Percentiles rank a stretch among this genome's conserved stretches.
Evolutionary conservation across 2,888 invertebrate genomes (phyloP).

Genomic region (Drosophila differens): DNA sequence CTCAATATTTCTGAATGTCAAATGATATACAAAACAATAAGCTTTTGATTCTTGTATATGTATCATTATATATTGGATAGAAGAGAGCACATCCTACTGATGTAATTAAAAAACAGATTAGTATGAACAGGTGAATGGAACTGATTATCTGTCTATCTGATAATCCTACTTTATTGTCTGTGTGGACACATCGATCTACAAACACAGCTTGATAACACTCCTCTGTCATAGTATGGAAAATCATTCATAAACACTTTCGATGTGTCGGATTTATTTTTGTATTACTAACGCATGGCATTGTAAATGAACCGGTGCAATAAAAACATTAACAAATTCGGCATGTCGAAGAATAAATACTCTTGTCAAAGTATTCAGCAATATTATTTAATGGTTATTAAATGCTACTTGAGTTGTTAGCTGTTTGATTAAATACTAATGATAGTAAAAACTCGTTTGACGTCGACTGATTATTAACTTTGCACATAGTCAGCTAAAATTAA

Average conservation of each 20-base stretch:
- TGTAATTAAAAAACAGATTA: too few relatives aligned
- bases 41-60: not conserved
- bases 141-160: not conserved
- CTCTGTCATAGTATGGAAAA: not conserved
- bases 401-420: not conserved
- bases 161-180: not conserved
- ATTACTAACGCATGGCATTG: not conserved
- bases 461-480: not conserved
- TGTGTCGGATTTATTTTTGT: not conserved
- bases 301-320: constrained; percentile 7
- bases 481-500: not conserved
- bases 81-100: not conserved
- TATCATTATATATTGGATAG: not conserved
- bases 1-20: not conserved
- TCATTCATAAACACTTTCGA: constrained; percentile 14
- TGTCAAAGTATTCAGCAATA: not conserved
- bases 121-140: not conserved
- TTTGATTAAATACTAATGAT: not conserved
- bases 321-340: not conserved
- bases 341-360: not conserved
- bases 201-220: not conserved
- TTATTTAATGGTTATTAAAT: not conserved
- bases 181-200: not conserved
- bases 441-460: not conserved
- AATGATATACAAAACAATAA: not conserved